Evolutionary conservation across 2,113 vertebrate species (phyloP), one percentile per base, ranked within the genome.

Genomic region (Sturnira hondurensis): DNA sequence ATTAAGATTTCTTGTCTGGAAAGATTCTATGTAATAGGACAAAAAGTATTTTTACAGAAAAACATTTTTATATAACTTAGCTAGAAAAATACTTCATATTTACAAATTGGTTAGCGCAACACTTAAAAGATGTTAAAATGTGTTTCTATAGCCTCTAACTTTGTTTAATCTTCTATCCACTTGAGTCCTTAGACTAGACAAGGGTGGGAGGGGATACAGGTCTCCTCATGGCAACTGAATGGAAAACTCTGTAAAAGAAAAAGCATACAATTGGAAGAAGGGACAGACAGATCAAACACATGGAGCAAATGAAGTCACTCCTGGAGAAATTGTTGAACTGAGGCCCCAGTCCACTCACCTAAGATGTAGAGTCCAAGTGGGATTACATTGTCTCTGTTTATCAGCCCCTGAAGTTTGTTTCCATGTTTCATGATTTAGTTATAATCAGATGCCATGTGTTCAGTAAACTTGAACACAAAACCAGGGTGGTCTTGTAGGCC

Each of bases 1-100:
- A 86, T 88, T 89, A 36, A n/a, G 17, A 28, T 16, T 12, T 80
- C 71, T 92, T 80, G 45, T n/a, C 90, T 76, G 19, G 28, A 36
- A 87, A 16, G 5, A 41, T 81, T 68, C 7, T 38, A 38, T 88
- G 8, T 54, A 26, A 65, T 2, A 43, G 15, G 12, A 22, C 22
- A 15, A 84, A 90, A 83, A 74, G 7, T 78, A 43, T 50, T 73
- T 94, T 85, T 38, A 71, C 26, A 73, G 47, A 65, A 63, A 78
- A 36, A 28, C 4, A 31, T 41, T 38, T 81, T 56, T 58, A 41
- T 24, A 43, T 65, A 86, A 28, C 76, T 67, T 22, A 85, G 47
- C 12, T 41, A 45, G 7, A 54, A 94, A 82, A 77, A 94, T 52
- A 76, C 3, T n/a, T 45, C 12, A 0, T 50, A 10, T 67, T 73